Evolutionary conservation across 2,797 vertebrate genomes (phyloP).

Genomic region (Myotis planiceps): DNA sequence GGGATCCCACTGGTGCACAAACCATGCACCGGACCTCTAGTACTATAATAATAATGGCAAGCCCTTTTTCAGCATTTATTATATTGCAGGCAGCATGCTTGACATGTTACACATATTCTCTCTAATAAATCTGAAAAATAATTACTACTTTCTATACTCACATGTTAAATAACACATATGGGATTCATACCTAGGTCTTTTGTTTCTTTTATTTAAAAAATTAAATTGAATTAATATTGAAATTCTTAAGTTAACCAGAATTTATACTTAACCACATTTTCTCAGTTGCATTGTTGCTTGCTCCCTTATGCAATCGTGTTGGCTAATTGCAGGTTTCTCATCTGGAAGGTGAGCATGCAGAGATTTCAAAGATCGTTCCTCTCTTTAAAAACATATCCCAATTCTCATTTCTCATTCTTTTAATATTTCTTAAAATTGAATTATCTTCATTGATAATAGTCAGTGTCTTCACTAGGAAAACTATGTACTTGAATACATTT

Average conservation of each 20-base stretch:
- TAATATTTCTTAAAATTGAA: neutral
- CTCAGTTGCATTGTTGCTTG: neutral
- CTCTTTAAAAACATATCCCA: neutral
- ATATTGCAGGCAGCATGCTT: neutral
- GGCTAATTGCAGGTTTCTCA: neutral
- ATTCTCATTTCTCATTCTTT: neutral
- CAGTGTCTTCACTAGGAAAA: neutral
- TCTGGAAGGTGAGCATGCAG: neutral
- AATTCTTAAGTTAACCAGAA: neutral
- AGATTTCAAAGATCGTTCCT: neutral
- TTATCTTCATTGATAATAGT: neutral
- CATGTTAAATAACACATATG: neutral
- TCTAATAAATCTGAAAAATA: neutral
- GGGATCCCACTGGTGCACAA: no score
- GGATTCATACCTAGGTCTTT: neutral
- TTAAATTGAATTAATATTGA: neutral
- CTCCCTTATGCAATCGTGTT: fast-evolving
- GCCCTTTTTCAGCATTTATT: neutral
- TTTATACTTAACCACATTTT: no score
- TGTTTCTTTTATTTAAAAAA: neutral
- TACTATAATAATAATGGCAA: neutral
- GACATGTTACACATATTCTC: neutral
- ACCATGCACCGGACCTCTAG: no score
- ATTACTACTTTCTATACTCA: neutral
- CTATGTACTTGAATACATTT: neutral